Evolutionary conservation across 2,888 invertebrate genomes (phyloP), one percentile per base, ranked within the genome.

Genomic region (Oligia latruncula): DNA sequence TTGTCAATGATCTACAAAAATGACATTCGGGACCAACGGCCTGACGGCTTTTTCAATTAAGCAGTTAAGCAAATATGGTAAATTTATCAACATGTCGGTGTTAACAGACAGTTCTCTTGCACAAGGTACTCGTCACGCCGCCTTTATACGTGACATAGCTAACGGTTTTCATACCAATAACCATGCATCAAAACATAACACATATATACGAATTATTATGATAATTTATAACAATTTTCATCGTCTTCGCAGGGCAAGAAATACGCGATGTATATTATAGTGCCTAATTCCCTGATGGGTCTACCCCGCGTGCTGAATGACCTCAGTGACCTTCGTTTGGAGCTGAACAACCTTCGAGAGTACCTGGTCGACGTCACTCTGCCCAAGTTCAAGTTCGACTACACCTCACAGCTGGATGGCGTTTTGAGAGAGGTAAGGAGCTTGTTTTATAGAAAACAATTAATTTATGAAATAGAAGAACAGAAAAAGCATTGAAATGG

Each of bases 321-420:
- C 29, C 92, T 98, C 11, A 97, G 97, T 83, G 94, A 95, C 2
- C 91, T 98, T 0, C 97, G 97, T 11, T 93, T 95, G 11, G 97
- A 98, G 81, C 94, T 98, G 78, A 97, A 96, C 92, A 93, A 97
- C 64, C 97, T 98, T 95, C 97, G 97, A 58, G 97, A 97, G 77
- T 92, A 95, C 6, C 93, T 96, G 2, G 97, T 98, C 0, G 97
- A 98, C 78, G 97, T 98, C 1, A 97, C 96, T 13, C 91, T 98
- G 70, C 98, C 98, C 0, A 98, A 98, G 93, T 98, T 98, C 93
- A 97, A 98, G 90, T 98, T 98, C 87, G 98, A 98, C 74, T 98
- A 97, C 87, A 97, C 98, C 64, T 97, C 98, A 23, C 96, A 97
- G 68, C 94, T 98, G 74, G 97, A 97, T 68, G 95, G 97, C 0